Evolutionary conservation across 2,797 vertebrate species (phyloP).

Genomic region (Tauraco hartlaubi): DNA sequence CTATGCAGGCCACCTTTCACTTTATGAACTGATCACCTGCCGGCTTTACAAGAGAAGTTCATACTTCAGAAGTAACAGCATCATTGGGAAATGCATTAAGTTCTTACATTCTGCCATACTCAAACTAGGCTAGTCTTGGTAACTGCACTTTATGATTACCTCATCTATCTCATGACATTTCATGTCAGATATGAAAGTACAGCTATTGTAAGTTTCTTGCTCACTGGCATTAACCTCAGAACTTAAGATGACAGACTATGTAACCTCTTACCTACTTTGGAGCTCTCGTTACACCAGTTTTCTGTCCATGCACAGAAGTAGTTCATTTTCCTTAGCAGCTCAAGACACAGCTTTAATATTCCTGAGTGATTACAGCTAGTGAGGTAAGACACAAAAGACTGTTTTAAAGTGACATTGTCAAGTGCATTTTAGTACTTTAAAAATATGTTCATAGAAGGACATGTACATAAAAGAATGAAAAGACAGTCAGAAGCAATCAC

Average conservation of each 20-base stretch:
- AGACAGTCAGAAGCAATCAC: constrained; percentile 22
- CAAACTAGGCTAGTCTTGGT: not conserved
- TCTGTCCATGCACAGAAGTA: not conserved
- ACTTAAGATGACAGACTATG: constrained; percentile 25
- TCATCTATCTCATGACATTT: constrained; percentile 60
- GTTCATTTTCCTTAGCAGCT: constrained; percentile 7
- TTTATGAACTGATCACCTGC: not conserved
- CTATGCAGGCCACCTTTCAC: not conserved
- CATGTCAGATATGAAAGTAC: constrained; percentile 48
- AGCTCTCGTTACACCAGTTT: not conserved
- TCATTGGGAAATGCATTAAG: constrained; percentile 28
- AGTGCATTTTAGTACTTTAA: constrained; percentile 32
- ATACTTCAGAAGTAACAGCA: not conserved
- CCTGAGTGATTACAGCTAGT: constrained; percentile 34
- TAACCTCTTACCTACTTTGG: constrained; percentile 19
- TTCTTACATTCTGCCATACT: constrained; percentile 10
- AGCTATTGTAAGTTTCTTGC: constrained; percentile 26
- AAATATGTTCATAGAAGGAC: constrained; percentile 14
- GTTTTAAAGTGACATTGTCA: constrained; percentile 40
- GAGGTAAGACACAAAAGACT: constrained; percentile 39
- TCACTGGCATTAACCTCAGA: constrained; percentile 42
- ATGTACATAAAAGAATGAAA: not conserved
- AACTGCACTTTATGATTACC: constrained; percentile 49
- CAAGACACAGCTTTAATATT: constrained; percentile 25
- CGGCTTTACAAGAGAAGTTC: not conserved